Percentiles rank a stretch among this genome's conserved stretches.
phyloP scores from a whole-genome alignment of 2,888 invertebrate genomes.

The Apamea crenata region DNA sequence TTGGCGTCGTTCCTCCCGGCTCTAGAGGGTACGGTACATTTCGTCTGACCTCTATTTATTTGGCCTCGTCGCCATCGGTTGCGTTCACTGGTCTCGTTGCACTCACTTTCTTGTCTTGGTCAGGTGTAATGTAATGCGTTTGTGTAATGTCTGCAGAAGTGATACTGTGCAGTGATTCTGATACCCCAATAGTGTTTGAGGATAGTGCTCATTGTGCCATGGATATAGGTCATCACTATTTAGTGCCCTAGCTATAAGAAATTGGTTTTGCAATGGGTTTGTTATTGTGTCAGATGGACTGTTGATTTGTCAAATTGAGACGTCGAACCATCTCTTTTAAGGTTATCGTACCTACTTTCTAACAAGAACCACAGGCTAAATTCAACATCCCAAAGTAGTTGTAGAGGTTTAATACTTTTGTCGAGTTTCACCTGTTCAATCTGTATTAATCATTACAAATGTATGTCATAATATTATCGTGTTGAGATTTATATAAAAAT shows the following conservation, averaged over 20 bases:
- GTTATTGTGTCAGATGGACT: slow-evolving; percentile 50
- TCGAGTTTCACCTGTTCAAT: not conserved
- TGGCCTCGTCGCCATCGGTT: slow-evolving; percentile 86
- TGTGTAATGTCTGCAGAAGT: slow-evolving; percentile 79
- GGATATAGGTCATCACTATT: slow-evolving; percentile 53
- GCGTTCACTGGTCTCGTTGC: slow-evolving; percentile 87
- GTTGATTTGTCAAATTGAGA: slow-evolving; percentile 35
- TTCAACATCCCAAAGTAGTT: slow-evolving; percentile 1
- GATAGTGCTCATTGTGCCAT: slow-evolving; percentile 54
- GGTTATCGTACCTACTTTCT: slow-evolving; percentile 49
- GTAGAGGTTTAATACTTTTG: slow-evolving; percentile 1
- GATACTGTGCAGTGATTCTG: slow-evolving; percentile 76
- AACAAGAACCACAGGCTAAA: slow-evolving; percentile 17
- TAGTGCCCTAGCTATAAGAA: slow-evolving; percentile 30
- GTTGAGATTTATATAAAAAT: slow-evolving; percentile 11
- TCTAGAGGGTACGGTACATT: slow-evolving; percentile 85
- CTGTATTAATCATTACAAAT: not conserved
- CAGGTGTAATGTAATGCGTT: slow-evolving; percentile 86
- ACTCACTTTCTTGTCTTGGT: slow-evolving; percentile 89
- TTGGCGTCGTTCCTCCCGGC: slow-evolving; percentile 87
- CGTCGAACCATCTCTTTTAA: slow-evolving; percentile 45
- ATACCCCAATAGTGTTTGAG: slow-evolving; percentile 54
- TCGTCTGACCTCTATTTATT: slow-evolving; percentile 82
- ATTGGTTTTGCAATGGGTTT: slow-evolving; percentile 41
- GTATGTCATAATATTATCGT: slow-evolving; percentile 10